Base-by-base conservation (phyloP, 2,888 invertebrate species). In the Alloplasta piceator region DNA sequence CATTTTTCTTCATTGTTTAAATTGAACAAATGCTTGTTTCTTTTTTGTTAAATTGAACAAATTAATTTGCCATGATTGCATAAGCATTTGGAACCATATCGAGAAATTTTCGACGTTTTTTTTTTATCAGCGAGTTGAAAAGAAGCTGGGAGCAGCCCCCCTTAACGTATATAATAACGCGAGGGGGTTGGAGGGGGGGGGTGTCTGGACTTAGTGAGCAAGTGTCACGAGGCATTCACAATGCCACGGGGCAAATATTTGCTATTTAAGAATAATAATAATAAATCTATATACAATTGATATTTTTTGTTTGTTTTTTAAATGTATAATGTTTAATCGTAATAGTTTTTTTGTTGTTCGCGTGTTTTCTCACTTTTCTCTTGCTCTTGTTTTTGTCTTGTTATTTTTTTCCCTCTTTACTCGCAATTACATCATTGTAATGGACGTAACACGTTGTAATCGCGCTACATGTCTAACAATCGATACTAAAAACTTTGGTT, bases 401-500 rank as follows among this genome's bases (percentile, higher is more conserved):
- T 48, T 75, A 39, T 68, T 52, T 68, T 67, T 71, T 12, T 64
- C 46, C 43, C 14, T 16, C 7, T 52, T 14, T 60, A 12, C 70
- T 64, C 55, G 41, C 61, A 71, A 73, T 60, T 58, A 70, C 68
- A 64, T 73, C 52, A 73, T 70, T 52, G 63, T 58, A 79, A 68
- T 74, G 50, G 43, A 73, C 61, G 76, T 68, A 76, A 80, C 63
- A 76, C 72, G 70, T 73, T 64, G 73, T 77, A 77, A 73, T 80
- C 77, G 80, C 77, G 70, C 80, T 80, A 80, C 77, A 77, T 41
- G 73, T 73, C 80, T 82, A 82, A 82, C 80, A 74, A 74, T 82
- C 61, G 80, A 83, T 85, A 86, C 88, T 89, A 89, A 89, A 85
- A 90, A 90, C 90, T 91, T 91, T 91, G 91, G 91, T 91, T 91